Percentiles rank a stretch among this genome's conserved stretches.
Evolutionary conservation across 2,113 vertebrate genomes (phyloP).

Genomic region (Daboia siamensis): DNA sequence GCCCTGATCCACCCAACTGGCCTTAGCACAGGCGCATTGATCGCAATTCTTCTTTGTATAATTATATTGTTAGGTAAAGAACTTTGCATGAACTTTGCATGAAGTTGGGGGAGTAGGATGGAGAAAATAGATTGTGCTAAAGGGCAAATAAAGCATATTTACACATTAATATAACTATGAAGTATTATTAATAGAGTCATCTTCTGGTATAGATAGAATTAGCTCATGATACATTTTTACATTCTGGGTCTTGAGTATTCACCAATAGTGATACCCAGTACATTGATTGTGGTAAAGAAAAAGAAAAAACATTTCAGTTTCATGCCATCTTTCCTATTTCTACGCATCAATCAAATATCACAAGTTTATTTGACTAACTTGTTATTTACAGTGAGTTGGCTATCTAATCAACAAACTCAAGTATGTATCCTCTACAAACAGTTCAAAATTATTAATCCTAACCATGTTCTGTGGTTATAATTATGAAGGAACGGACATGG

Average conservation of each 20-base stretch:
- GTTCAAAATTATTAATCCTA: neutral
- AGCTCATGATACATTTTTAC: neutral
- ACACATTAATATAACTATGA: neutral
- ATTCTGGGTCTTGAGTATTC: neutral
- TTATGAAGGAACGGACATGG: neutral
- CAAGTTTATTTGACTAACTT: neutral
- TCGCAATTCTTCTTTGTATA: conserved; percentile 94
- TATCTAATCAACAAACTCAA: neutral
- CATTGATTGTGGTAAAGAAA: no score
- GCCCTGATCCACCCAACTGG: conserved; percentile 86
- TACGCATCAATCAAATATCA: neutral
- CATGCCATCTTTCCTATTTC: no score
- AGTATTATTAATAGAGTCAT: neutral
- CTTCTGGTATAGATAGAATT: neutral
- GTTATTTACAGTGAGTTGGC: neutral
- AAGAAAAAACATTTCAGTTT: neutral
- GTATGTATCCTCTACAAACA: neutral
- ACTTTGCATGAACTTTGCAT: neutral
- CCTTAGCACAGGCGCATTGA: conserved; percentile 91
- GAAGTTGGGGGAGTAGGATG: neutral
- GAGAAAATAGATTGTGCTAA: neutral
- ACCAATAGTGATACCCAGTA: neutral
- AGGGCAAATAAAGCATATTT: neutral
- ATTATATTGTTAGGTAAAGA: conserved; percentile 91
- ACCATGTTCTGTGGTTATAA: neutral